Evolutionary conservation across 2,888 invertebrate species (phyloP).

Genomic region (Biston stratarius): DNA sequence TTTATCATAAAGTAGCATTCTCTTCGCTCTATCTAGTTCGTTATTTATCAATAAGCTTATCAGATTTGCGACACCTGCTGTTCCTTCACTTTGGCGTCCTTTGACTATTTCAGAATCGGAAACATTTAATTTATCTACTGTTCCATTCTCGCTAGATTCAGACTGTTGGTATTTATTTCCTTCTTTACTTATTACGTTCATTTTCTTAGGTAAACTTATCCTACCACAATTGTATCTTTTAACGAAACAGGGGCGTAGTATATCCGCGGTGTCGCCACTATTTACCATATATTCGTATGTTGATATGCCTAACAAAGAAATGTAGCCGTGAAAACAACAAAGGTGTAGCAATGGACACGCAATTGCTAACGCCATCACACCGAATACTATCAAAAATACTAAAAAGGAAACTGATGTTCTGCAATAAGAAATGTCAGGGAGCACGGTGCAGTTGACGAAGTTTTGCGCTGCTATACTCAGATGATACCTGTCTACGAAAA

Average conservation of each 20-base stretch:
- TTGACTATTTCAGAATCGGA: constrained; percentile 43
- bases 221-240: constrained; percentile 55
- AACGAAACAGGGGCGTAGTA: constrained; percentile 50
- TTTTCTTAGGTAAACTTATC: constrained; percentile 48
- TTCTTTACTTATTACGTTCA: constrained; percentile 44
- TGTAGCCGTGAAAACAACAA: constrained; percentile 95
- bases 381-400: constrained; percentile 84
- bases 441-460: constrained; percentile 67
- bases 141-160: constrained; percentile 41
- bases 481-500: constrained; percentile 87
- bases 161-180: constrained; percentile 33
- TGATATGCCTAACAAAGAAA: constrained; percentile 93
- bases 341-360: constrained; percentile 93
- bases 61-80: constrained; percentile 62
- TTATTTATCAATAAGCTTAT: constrained; percentile 69
- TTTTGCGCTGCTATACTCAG: constrained; percentile 85
- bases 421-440: constrained; percentile 60
- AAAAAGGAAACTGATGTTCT: constrained; percentile 70
- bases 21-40: constrained; percentile 72
- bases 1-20: constrained; percentile 67
- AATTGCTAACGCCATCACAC: constrained; percentile 90
- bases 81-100: constrained; percentile 42
- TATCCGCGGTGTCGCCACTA: constrained; percentile 56
- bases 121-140: constrained; percentile 46
- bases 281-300: constrained; percentile 94